phyloP scores from a whole-genome alignment of 2,888 invertebrate genomes.

The Cacoxenus indagator region DNA sequence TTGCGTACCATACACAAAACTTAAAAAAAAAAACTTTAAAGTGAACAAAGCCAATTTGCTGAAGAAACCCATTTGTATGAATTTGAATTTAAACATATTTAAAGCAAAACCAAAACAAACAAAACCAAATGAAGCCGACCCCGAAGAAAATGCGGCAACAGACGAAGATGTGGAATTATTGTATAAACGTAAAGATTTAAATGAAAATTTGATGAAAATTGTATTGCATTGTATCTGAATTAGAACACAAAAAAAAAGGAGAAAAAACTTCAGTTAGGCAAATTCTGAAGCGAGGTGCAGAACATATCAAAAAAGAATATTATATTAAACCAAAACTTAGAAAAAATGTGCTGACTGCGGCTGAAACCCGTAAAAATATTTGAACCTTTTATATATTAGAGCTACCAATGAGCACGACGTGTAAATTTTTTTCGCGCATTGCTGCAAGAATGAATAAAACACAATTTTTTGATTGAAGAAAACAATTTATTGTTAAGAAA shows the following conservation, averaged over 20 bases:
- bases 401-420: not conserved
- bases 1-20: not conserved
- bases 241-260: conserved; percentile 11
- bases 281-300: conserved; percentile 43
- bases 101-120: not conserved
- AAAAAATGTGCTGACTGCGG: not conserved
- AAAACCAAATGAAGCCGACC: not conserved
- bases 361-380: not conserved
- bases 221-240: not conserved
- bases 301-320: conserved; percentile 26
- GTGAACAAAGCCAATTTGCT: conserved; percentile 15
- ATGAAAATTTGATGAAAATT: not conserved
- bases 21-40: not conserved
- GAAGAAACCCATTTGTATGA: conserved; percentile 11
- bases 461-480: conserved; percentile 19
- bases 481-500: not conserved
- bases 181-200: not conserved
- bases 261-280: not conserved
- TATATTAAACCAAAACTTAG: conserved; percentile 3
- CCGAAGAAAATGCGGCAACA: conserved; percentile 14
- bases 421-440: not conserved
- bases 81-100: conserved; percentile 2
- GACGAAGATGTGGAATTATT: conserved; percentile 26
- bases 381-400: not conserved
- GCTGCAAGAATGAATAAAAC: conserved; percentile 27